phyloP scores from a whole-genome alignment of 2,797 vertebrate species.

The Sebastes itinus region DNA sequence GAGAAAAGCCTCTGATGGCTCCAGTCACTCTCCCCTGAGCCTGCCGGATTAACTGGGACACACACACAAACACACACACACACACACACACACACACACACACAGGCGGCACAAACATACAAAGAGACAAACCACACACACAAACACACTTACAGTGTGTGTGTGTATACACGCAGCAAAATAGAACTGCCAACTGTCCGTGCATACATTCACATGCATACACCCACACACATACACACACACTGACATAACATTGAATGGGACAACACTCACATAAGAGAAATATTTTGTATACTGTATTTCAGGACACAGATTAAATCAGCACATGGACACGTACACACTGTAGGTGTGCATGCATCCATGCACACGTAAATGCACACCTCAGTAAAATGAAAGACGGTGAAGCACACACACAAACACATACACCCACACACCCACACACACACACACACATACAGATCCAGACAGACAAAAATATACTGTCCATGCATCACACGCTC shows the following conservation, averaged over 20 bases:
- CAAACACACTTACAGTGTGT: constrained; percentile 20
- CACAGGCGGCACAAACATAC: not conserved
- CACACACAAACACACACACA: constrained; percentile 19
- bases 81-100: constrained; percentile 44
- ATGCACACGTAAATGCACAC: not conserved
- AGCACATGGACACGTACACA: not conserved
- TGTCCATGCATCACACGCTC: not conserved
- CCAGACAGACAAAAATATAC: not conserved
- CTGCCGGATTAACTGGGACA: constrained; percentile 71
- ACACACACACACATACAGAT: not conserved
- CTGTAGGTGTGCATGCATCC: not conserved
- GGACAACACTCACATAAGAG: not conserved
- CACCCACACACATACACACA: not conserved
- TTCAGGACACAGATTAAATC: constrained; percentile 7
- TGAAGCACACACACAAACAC: not conserved
- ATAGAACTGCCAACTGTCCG: constrained; percentile 19
- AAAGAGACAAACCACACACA: constrained; percentile 11
- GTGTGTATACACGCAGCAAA: constrained; percentile 15
- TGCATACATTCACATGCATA: constrained; percentile 16
- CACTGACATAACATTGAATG: not conserved
- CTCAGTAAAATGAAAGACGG: not conserved
- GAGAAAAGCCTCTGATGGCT: constrained; percentile 74
- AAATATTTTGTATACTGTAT: not conserved
- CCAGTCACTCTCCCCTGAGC: constrained; percentile 71
- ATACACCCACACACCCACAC: not conserved